phyloP scores from a whole-genome alignment of 2,113 vertebrate genomes.

The Mystacornis crossleyi region DNA sequence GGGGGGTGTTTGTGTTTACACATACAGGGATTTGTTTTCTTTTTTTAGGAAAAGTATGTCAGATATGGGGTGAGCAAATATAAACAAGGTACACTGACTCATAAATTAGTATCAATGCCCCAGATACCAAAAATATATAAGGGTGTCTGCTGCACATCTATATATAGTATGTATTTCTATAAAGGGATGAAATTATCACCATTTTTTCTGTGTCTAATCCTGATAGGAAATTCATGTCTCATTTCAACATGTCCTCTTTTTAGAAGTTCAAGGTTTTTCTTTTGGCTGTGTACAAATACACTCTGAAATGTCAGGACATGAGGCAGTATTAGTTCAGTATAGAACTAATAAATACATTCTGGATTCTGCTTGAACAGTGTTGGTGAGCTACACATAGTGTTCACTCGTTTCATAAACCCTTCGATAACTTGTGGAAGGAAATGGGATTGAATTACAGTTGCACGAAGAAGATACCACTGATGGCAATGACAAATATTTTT shows the following conservation, averaged over 20 bases:
- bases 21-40: background rate
- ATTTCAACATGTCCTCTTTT: background rate
- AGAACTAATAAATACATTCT: background rate
- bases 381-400: background rate
- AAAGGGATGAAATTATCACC: background rate
- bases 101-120: background rate
- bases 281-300: background rate
- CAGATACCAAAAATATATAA: background rate
- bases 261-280: background rate
- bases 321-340: background rate
- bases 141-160: background rate
- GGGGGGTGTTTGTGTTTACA: fast-evolving
- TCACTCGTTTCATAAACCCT: background rate
- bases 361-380: background rate
- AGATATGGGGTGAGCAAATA: background rate
- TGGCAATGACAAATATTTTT: background rate
- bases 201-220: background rate
- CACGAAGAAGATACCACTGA: background rate
- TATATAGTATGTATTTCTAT: background rate
- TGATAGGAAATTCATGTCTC: background rate
- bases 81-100: background rate
- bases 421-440: background rate
- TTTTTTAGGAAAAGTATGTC: background rate
- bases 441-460: background rate
- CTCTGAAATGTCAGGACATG: background rate